Evolutionary conservation across 2,113 vertebrate genomes (phyloP).

Genomic region (Callaeas wilsoni): DNA sequence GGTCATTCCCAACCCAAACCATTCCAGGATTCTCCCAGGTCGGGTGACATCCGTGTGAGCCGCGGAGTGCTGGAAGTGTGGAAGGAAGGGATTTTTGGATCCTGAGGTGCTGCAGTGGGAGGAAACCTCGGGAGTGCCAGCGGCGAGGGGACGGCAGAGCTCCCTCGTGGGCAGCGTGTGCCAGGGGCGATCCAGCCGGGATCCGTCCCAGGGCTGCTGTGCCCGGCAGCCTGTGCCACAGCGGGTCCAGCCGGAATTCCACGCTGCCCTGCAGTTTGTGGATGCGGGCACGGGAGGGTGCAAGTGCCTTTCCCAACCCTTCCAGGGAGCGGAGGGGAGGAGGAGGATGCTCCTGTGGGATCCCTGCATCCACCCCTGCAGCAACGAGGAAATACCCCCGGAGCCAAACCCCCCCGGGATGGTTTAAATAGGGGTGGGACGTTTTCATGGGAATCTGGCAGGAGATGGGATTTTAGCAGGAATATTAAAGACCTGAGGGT

Average conservation of each 20-base stretch:
- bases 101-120: not conserved
- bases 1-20: not conserved
- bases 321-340: not conserved
- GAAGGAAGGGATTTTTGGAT: not conserved
- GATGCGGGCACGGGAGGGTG: too few species aligned
- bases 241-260: not conserved
- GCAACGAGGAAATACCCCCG: not conserved
- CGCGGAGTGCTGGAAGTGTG: not conserved
- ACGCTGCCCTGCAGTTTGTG: not conserved
- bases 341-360: not conserved
- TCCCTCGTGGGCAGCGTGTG: not conserved
- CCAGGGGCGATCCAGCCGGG: not conserved
- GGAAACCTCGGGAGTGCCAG: not conserved
- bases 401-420: too few species aligned
- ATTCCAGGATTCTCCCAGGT: not conserved
- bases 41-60: accelerated
- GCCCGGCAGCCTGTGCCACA: not conserved
- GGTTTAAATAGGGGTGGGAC: not conserved
- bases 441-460: not conserved
- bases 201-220: not conserved
- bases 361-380: not conserved
- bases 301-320: not conserved
- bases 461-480: not conserved
- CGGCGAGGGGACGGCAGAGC: accelerated
- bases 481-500: not conserved